Percentiles rank a stretch among this genome's conserved stretches.
Evolutionary conservation across 2,113 vertebrate species (phyloP).

Genomic region (Saccopteryx leptura): DNA sequence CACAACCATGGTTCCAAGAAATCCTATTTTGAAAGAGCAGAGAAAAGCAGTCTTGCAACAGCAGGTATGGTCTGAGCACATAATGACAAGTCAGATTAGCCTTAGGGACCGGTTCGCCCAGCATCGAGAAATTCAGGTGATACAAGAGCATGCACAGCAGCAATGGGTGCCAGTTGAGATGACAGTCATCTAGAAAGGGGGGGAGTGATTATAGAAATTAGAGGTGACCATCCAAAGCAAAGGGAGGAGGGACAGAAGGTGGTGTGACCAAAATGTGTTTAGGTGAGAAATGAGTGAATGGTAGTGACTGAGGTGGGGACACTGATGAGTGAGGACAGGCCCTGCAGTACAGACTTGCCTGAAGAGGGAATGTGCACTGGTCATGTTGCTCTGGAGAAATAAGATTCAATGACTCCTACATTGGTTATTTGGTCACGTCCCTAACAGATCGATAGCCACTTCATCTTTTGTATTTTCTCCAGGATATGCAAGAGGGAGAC

Average conservation of each 20-base stretch:
- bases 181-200: no score
- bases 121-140: background rate
- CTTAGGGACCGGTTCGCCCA: background rate
- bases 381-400: background rate
- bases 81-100: no score
- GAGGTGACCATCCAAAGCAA: background rate
- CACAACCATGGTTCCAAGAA: background rate
- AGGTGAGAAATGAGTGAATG: background rate
- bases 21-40: background rate
- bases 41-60: background rate
- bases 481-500: background rate
- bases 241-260: background rate
- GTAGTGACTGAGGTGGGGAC: accelerated
- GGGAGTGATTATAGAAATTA: background rate
- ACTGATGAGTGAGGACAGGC: background rate
- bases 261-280: background rate
- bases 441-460: background rate
- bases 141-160: no score
- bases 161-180: background rate
- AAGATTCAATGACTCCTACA: background rate
- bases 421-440: background rate
- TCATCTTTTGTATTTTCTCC: background rate
- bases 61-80: background rate
- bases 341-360: background rate
- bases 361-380: background rate